Evolutionary conservation across 2,888 invertebrate species (phyloP), one percentile per base, ranked within the genome.

Genomic region (Holacanthella duospinosa): DNA sequence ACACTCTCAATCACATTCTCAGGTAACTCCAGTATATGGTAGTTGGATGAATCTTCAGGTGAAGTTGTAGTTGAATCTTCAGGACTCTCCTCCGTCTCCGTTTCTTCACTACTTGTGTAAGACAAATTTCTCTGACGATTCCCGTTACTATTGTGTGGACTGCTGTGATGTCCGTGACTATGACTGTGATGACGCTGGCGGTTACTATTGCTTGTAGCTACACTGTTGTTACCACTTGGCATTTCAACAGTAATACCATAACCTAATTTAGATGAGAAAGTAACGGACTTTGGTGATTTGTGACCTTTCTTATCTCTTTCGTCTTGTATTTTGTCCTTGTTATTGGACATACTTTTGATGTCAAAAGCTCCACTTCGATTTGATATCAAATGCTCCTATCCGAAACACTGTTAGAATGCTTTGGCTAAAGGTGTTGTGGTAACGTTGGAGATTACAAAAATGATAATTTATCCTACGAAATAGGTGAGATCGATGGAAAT

Each of bases 1-100:
- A 93, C 87, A 75, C 86, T 85, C 81, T 93, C 93, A 77, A 92
- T 82, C 75, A 91, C 85, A 80, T 86, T 85, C 77, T 89, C 88
- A 65, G 87, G 85, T 74, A 88, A 80, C 76, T 83, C 64, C 29
- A 69, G 64, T n/a, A 48, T 48, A 21, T 48, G 12, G 19, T n/a
- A n/a, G 21, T 21, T 21, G 21, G 19, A n/a, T 9, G 4, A n/a
- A 16, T 48, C 48, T 16, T 48, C 48, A 16, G 48, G 19, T 48
- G 48, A 9, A 16, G 48, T 9, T 4, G 48, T 16, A 4, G 21
- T 16, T 9, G 48, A 48, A n/a, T 4, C 16, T 4, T 48, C 48
- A 16, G 48, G 12, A 48, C 19, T 48, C 48, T 48, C 48, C 21
- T 48, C 48, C 4, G 48, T 48, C 21, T 48, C 48, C 21, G 48